Evolutionary conservation across 1,140 invertebrate species (phyloP).

Genomic region (Rhagoletis pomonella): DNA sequence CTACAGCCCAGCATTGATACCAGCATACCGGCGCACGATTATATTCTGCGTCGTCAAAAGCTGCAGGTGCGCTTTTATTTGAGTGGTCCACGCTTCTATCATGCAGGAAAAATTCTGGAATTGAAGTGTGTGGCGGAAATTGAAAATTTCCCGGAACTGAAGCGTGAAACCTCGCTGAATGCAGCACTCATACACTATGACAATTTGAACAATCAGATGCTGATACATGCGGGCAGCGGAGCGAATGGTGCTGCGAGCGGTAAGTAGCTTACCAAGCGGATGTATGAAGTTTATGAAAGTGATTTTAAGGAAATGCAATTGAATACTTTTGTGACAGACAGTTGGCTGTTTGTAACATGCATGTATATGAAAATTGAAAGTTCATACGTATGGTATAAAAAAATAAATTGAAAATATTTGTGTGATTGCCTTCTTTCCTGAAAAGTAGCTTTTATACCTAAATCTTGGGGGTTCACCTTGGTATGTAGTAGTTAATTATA

Average conservation of each 20-base stretch:
- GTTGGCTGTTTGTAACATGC: too few relatives aligned
- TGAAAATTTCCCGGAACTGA: slow-evolving; percentile 70
- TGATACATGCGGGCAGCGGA: slow-evolving; percentile 67
- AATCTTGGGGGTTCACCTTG: too few relatives aligned
- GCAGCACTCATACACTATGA: slow-evolving; percentile 67
- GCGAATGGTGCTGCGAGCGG: slow-evolving; percentile 17
- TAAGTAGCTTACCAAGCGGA: slow-evolving; percentile 1
- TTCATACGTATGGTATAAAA: too few relatives aligned
- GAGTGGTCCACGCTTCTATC: slow-evolving; percentile 69
- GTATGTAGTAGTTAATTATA: too few relatives aligned
- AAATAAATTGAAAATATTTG: too few relatives aligned
- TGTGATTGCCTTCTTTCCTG: too few relatives aligned
- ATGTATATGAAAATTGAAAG: too few relatives aligned
- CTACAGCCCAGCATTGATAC: slow-evolving; percentile 69
- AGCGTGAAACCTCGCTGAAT: slow-evolving; percentile 66
- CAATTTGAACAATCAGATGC: slow-evolving; percentile 73
- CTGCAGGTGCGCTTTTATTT: slow-evolving; percentile 71
- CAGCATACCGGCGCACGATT: slow-evolving; percentile 70
- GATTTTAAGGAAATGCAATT: not conserved
- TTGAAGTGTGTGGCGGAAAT: slow-evolving; percentile 73
- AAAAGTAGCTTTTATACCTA: too few relatives aligned
- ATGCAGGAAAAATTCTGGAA: slow-evolving; percentile 61
- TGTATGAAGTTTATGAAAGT: not conserved
- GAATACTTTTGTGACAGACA: too few relatives aligned
- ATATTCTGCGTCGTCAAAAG: slow-evolving; percentile 67